A percentile compares a stretch with the other conserved stretches of the same genome.
These are phyloP conservation scores for Spatulosminthurus flaviceps DNA, from an alignment of 2,888 invertebrate species.

Conservation along the genomic window DNA sequence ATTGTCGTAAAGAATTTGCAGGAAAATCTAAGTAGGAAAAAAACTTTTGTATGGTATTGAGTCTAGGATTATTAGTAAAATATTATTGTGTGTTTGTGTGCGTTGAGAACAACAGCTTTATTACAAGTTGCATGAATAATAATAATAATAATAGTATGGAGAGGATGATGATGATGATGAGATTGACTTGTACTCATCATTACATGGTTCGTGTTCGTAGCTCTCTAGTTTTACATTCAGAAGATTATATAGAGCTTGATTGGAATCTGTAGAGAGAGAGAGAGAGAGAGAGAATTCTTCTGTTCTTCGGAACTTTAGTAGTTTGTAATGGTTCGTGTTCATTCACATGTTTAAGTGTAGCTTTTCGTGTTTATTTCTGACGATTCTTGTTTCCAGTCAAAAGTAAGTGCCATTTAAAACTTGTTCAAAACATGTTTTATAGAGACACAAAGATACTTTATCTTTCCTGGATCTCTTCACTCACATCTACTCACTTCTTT, in stretches of 20 bases:
- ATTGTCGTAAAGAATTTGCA: slow-evolving; percentile 1
- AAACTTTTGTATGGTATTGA: background rate
- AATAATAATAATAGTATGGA: no score
- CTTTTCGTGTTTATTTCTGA: slow-evolving; percentile 43
- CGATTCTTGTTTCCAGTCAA: slow-evolving; percentile 31
- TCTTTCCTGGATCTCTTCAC: slow-evolving; percentile 20
- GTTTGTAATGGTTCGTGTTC: slow-evolving; percentile 37
- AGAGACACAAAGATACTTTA: slow-evolving; percentile 22
- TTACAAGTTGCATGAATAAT: no score
- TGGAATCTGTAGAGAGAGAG: background rate
- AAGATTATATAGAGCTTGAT: no score
- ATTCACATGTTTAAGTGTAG: slow-evolving; percentile 38
- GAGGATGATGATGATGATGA: background rate
- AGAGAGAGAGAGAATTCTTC: background rate
- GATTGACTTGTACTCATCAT: background rate
- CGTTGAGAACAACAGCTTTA: background rate
- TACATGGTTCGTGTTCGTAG: background rate
- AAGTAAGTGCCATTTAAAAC: slow-evolving; percentile 40
- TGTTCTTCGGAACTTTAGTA: slow-evolving; percentile 4
- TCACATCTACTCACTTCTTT: slow-evolving; percentile 19
- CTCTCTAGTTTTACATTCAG: no score
- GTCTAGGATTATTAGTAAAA: slow-evolving; percentile 9
- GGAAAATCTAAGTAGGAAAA: background rate
- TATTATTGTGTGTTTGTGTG: background rate
- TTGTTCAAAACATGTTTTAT: slow-evolving; percentile 43